Evolutionary conservation across 2,888 invertebrate species (phyloP), one percentile per base, ranked within the genome.

Genomic region (Saturnia pavonia): DNA sequence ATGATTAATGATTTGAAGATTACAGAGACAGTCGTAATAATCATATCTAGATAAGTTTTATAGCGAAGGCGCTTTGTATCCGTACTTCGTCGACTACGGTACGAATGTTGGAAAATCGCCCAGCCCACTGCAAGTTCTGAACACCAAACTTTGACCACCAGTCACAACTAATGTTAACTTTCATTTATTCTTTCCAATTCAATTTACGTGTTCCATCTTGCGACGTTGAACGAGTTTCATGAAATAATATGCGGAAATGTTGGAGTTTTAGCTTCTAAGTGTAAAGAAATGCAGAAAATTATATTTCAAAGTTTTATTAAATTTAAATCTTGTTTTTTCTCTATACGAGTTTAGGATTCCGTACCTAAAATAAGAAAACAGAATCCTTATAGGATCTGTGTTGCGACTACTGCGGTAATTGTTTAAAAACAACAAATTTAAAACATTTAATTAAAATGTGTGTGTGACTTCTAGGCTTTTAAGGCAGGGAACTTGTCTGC

Each of bases 61-160:
- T 40, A 40, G 65, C 65, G n/a, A 60, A 27, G 22, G 8, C 16
- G 19, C n/a, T 40, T 40, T 14, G 25, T 40, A 65, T 40, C 65
- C 19, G 40, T 19, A 4, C 27, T 27, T 16, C 34, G 40, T 40
- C 19, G 2, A 63, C 27, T 25, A 65, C n/a, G 40, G n/a, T 40
- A 70, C 43, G 40, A 67, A 27, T 43, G 60, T 40, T 27, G 67
- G 42, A 51, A 65, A 65, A 7, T 19, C 40, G 40, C n/a, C 66
- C 40, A 54, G 51, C 54, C 54, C 42, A 25, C 25, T 67, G 69
- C 14, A 6, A 34, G 27, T 43, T 16, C 60, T 48, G 69, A 69
- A 67, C 70, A 67, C 54, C 51, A 43, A 70, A 70, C 70, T 67
- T 70, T 54, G 66, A 67, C 70, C 70, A 42, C 67, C 43, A 43